Evolutionary conservation across 2,113 vertebrate species (phyloP), one percentile per base, ranked within the genome.

Genomic region (Crypturellus undulatus): DNA sequence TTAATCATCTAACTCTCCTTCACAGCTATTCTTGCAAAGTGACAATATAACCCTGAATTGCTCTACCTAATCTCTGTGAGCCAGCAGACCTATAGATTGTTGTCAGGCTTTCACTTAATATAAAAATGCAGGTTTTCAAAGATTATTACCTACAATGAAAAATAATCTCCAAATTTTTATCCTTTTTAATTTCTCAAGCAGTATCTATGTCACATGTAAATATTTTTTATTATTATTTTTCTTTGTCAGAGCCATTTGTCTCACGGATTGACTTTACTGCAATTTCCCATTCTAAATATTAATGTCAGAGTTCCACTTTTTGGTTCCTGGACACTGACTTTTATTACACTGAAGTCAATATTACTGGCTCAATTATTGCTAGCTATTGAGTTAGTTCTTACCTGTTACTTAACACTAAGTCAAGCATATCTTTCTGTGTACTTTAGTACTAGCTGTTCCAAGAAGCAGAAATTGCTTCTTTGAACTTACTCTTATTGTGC

Each of bases 391-490:
- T 28, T 77, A 78, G 72, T 5, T 76, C 79, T 88, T 68, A 79
- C 52, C 64, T 77, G 38, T 86, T 93, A 80, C 92, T 87, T 93
- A 67, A 78, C 6, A 16, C 69, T 6, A 87, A 91, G 59, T 70
- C 75, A 84, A 79, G 60, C 72, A 67, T 45, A 65, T 40, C 58
- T 70, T 25, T 59, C 69, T 93, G 87, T 95, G 94, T 91, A 68
- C 94, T 88, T 14, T 30, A 64, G 95, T 12, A 94, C 82, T 7
- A 21, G 68, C 81, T 95, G 94, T 86, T 94, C 90, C 93, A 93
- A 80, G 84, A 71, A 92, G 69, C 93, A 88, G 79, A 91, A 93
- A 91, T 32, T 88, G 90, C 84, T 79, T 20, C 92, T 96, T 96
- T 95, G 93, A 97, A 95, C 87, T 84, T 7, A 63, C 76, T 86